Base-by-base conservation (phyloP, 2,113 vertebrate genomes). In the Polyodon spathula region DNA sequence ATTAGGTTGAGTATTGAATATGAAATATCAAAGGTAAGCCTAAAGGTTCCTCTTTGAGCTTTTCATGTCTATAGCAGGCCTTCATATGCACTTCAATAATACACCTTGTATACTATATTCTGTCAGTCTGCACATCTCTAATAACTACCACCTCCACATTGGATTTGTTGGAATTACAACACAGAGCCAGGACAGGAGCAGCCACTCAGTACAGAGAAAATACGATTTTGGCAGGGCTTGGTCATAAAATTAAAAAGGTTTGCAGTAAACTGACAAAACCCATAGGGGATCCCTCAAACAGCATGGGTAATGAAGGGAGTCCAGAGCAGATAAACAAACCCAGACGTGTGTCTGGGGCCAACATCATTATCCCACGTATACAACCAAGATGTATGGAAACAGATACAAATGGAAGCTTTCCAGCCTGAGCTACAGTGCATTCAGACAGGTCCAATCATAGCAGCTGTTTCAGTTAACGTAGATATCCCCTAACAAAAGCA, bases 251-350 rank as follows among this genome's bases (percentile, higher is more conserved):
- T 76, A 71, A 57, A 83, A 85, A 86, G 79, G 73, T 85, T 79
- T 71, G 74, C 75, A 85, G 84, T 87, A 88, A 90, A 87, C 86
- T 85, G 73, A 70, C 76, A 76, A 75, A 81, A 86, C 87, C 89
- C 85, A 74, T 55, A 61, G 86, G 87, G 85, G 89, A 81, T 84
- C 80, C 78, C 86, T 93, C 84, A 91, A 90, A 92, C 85, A 80
- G 89, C 86, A 90, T 89, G 80, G 81, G 78, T 92, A 91, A 92
- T 88, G 82, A 90, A 78, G 84, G 84, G 89, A 95, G 94, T 93
- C 92, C 86, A 91, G 89, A 89, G 87, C 77, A 89, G 84, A 90
- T 85, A 90, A 90, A 93, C 84, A 93, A 90, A 86, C 80, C 76
- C 83, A 86, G 80, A 86, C 88, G 81, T 81, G 82, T 80, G 83